Evolutionary conservation across 2,797 vertebrate species (phyloP).

Genomic region (Adrianichthys oophorus): DNA sequence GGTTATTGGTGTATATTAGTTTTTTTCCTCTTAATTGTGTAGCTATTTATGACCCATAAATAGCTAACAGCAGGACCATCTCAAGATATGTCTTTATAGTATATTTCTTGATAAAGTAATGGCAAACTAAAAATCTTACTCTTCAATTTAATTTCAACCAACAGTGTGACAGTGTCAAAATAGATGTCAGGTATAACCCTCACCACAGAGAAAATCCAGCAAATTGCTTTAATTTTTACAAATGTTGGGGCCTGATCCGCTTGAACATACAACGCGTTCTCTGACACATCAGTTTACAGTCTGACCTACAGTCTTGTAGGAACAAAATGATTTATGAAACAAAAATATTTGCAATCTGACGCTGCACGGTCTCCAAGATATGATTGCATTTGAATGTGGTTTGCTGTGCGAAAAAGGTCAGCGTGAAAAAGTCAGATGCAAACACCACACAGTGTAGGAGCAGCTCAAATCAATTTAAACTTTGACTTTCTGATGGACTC

Average conservation of each 20-base stretch:
- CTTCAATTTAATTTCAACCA: constrained; percentile 42
- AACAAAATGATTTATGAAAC: constrained; percentile 38
- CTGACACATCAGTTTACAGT: constrained; percentile 18
- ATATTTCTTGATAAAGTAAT: too few relatives aligned
- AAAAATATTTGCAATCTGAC: constrained; percentile 43
- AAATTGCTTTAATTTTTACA: constrained; percentile 24
- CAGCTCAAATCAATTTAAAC: not conserved
- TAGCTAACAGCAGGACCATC: too few relatives aligned
- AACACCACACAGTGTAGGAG: not conserved
- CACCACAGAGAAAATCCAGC: constrained; percentile 8
- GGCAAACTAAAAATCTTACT: too few relatives aligned
- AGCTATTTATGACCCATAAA: too few relatives aligned
- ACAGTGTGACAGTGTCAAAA: constrained; percentile 24
- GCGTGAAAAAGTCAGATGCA: constrained; percentile 18
- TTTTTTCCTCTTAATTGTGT: too few relatives aligned
- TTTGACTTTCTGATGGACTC: not conserved
- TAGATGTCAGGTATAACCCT: constrained; percentile 17
- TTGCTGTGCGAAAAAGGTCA: constrained; percentile 46
- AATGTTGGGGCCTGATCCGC: constrained; percentile 12
- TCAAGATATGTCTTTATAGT: too few relatives aligned
- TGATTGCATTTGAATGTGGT: constrained; percentile 49
- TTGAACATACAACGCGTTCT: constrained; percentile 11
- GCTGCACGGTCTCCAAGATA: constrained; percentile 34
- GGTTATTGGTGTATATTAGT: too few relatives aligned
- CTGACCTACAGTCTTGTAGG: constrained; percentile 19